Percentiles rank a stretch among this genome's conserved stretches.
These are phyloP conservation scores for Melanotaenia nigrans DNA, from an alignment of 2,797 vertebrate genomes.

Conservation along the genomic window DNA sequence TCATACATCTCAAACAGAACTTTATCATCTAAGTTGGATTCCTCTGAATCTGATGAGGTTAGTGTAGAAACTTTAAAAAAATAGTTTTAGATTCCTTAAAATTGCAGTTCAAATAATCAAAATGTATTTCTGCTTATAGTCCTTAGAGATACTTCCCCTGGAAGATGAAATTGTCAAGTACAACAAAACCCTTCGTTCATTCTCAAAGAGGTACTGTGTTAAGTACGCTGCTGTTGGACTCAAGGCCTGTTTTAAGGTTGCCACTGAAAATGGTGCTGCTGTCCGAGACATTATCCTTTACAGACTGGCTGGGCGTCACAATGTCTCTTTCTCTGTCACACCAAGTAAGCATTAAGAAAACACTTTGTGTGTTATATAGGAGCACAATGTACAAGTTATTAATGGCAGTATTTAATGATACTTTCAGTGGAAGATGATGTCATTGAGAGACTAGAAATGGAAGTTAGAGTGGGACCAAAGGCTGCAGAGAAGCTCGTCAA, in stretches of 20 bases:
- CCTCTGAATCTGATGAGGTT: slow-evolving; percentile 22
- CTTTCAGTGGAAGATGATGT: slow-evolving; percentile 70
- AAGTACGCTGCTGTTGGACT: slow-evolving; percentile 62
- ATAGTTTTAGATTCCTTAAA: slow-evolving; percentile 9
- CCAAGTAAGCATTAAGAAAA: slow-evolving; percentile 74
- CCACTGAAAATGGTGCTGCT: slow-evolving; percentile 74
- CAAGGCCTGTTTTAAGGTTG: slow-evolving; percentile 77
- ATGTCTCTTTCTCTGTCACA: slow-evolving; percentile 59
- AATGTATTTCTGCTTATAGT: slow-evolving; percentile 61
- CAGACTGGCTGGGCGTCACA: slow-evolving; percentile 77
- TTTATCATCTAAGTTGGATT: slow-evolving; percentile 55
- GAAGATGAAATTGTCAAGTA: slow-evolving; percentile 29
- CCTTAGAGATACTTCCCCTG: slow-evolving; percentile 65
- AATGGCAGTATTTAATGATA: not conserved
- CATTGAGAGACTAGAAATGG: slow-evolving; percentile 83
- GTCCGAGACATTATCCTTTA: slow-evolving; percentile 70
- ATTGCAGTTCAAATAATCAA: not conserved
- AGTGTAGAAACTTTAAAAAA: slow-evolving; percentile 73
- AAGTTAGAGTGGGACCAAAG: slow-evolving; percentile 81
- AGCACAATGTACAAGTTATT: not conserved
- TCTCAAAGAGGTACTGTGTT: slow-evolving; percentile 72
- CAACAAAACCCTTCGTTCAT: slow-evolving; percentile 10
- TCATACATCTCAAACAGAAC: slow-evolving; percentile 44
- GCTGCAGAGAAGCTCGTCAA: slow-evolving; percentile 82
- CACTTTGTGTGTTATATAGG: not conserved